Evolutionary conservation across 2,797 vertebrate species (phyloP).

Genomic region (Echiichthys vipera): DNA sequence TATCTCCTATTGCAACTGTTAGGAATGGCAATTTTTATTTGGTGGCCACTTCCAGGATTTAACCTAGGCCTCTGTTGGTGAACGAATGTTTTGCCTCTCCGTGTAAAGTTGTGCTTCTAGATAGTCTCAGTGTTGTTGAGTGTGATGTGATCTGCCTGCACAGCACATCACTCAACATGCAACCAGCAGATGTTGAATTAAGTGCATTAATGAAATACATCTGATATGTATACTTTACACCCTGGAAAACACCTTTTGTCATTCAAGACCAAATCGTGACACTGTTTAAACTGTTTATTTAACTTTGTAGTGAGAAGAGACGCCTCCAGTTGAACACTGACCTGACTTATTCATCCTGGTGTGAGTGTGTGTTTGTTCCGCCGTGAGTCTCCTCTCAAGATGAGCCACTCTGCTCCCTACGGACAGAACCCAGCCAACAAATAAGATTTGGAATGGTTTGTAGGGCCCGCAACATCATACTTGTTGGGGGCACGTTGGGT

Average conservation of each 20-base stretch:
- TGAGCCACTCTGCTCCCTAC: conserved; percentile 44
- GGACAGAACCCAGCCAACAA: conserved; percentile 55
- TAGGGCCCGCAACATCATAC: conserved; percentile 50
- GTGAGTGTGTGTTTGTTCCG: conserved; percentile 19
- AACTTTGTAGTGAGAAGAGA: conserved; percentile 3
- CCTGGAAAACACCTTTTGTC: conserved; percentile 9
- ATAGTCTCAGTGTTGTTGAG: neutral
- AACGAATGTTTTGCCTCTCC: conserved; percentile 21
- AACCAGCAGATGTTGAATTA: conserved; percentile 2
- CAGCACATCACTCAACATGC: conserved; percentile 3
- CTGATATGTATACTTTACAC: neutral
- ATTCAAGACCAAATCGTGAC: conserved; percentile 10
- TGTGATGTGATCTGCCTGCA: conserved; percentile 27
- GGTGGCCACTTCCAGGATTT: neutral
- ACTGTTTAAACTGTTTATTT: conserved; percentile 16
- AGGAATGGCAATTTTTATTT: neutral
- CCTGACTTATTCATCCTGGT: conserved; percentile 9
- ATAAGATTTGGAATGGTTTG: conserved; percentile 67
- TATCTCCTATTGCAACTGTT: neutral
- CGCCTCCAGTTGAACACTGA: conserved; percentile 23
- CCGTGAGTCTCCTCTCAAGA: conserved; percentile 29
- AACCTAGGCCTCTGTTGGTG: conserved; percentile 1
- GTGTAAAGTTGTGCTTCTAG: conserved; percentile 3
- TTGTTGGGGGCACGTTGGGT: conserved; percentile 68
- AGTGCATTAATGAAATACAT: neutral